A percentile compares a stretch with the other conserved stretches of the same genome.
These are phyloP conservation scores for Scrobipalpa costella DNA, from an alignment of 2,888 invertebrate genomes.

Conservation along the genomic window DNA sequence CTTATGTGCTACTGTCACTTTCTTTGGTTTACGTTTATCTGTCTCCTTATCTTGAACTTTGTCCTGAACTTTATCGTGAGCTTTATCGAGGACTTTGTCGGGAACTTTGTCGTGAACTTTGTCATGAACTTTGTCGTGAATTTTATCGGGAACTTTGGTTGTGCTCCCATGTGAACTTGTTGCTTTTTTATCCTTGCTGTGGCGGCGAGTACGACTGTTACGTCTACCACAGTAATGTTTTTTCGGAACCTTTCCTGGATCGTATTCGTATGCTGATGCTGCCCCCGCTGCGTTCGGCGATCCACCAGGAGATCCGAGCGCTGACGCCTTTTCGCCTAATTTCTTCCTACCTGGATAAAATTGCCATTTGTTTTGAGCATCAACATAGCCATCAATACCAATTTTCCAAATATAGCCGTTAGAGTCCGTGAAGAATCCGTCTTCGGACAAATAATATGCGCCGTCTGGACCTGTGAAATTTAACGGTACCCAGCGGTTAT, in stretches of 20 bases:
- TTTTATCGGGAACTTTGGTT: too few relatives aligned
- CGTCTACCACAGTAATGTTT: too few relatives aligned
- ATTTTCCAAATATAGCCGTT: slow-evolving; percentile 54
- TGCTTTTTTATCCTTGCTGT: too few relatives aligned
- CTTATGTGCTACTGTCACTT: slow-evolving; percentile 35
- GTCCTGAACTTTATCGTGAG: too few relatives aligned
- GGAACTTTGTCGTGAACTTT: too few relatives aligned
- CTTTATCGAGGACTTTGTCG: too few relatives aligned
- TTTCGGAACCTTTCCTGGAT: too few relatives aligned
- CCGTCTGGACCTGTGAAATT: slow-evolving; percentile 72
- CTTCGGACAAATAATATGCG: slow-evolving; percentile 65
- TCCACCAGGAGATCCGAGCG: slow-evolving; percentile 38
- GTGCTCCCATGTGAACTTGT: too few relatives aligned
- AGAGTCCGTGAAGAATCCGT: slow-evolving; percentile 61
- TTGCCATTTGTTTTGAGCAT: slow-evolving; percentile 68
- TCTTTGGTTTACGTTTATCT: slow-evolving; percentile 39
- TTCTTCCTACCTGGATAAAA: slow-evolving; percentile 54
- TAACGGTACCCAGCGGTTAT: slow-evolving; percentile 70
- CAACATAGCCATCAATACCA: slow-evolving; percentile 70
- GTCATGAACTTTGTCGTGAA: too few relatives aligned
- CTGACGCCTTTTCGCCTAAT: slow-evolving; percentile 46
- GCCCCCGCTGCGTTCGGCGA: not conserved
- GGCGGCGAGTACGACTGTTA: too few relatives aligned
- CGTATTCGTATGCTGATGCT: too few relatives aligned
- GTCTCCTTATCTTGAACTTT: not conserved